These are phyloP conservation scores for Euthynnus affinis DNA, from an alignment of 2,797 vertebrate genomes.

Conservation along the genomic window DNA sequence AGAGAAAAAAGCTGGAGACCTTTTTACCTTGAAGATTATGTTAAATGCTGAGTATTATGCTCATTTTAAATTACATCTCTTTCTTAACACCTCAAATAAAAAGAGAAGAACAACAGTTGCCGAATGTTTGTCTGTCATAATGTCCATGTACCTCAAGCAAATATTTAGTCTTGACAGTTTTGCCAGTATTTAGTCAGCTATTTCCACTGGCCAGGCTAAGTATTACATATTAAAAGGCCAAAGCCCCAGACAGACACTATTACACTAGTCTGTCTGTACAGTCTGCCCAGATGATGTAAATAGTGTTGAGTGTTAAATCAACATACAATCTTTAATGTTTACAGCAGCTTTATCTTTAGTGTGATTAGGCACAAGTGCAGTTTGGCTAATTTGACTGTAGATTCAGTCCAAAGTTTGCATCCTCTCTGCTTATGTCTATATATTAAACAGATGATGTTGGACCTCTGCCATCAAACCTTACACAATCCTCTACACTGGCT, in stretches of 20 bases:
- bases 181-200: slow-evolving; percentile 67
- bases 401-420: slow-evolving; percentile 11
- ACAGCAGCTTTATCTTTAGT: slow-evolving; percentile 21
- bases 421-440: not conserved
- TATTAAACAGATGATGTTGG: slow-evolving; percentile 10
- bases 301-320: slow-evolving; percentile 39
- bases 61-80: slow-evolving; percentile 36
- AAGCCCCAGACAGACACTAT: slow-evolving; percentile 71
- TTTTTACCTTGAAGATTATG: slow-evolving; percentile 36
- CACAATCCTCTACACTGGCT: not conserved
- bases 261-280: slow-evolving; percentile 60
- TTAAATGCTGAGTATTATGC: slow-evolving; percentile 31
- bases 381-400: slow-evolving; percentile 14
- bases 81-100: slow-evolving; percentile 53
- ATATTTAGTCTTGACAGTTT: slow-evolving; percentile 65
- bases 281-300: slow-evolving; percentile 61
- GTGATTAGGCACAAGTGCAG: not conserved
- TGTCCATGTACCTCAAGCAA: slow-evolving; percentile 69
- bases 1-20: slow-evolving; percentile 18
- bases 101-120: slow-evolving; percentile 66
- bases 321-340: slow-evolving; percentile 22
- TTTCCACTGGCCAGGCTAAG: slow-evolving; percentile 76
- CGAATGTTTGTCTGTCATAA: slow-evolving; percentile 74
- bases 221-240: slow-evolving; percentile 51
- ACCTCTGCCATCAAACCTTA: slow-evolving; percentile 14